Evolutionary conservation across 2,797 vertebrate species (phyloP).

Genomic region (Semaprochilodus insignis): DNA sequence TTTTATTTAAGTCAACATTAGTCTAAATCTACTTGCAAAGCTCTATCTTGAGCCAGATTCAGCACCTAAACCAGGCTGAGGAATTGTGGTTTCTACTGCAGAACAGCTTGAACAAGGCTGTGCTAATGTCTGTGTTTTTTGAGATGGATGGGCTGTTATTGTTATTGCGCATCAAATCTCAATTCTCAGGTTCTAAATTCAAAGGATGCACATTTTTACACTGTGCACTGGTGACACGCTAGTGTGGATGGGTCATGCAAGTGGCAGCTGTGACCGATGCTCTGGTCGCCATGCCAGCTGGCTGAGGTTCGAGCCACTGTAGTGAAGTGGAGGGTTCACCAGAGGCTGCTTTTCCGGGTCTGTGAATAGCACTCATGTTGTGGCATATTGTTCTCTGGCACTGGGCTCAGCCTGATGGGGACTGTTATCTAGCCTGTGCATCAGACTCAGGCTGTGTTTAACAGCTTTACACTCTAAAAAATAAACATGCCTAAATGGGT

Average conservation of each 20-base stretch:
- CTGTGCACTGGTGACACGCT: neutral
- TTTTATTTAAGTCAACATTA: neutral
- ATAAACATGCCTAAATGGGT: neutral
- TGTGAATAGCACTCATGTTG: constrained; percentile 16
- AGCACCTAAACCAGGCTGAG: neutral
- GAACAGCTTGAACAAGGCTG: neutral
- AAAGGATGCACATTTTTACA: neutral
- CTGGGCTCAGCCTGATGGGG: constrained; percentile 1
- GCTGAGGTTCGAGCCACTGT: neutral
- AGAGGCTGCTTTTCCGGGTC: constrained; percentile 45
- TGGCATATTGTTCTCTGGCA: constrained; percentile 11
- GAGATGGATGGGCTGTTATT: neutral
- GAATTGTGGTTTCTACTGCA: neutral
- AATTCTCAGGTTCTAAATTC: neutral
- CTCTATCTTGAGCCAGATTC: too few relatives aligned
- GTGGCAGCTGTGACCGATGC: neutral
- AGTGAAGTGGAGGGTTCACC: neutral
- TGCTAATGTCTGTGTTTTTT: neutral
- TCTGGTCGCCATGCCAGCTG: constrained; percentile 24
- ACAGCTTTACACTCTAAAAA: neutral
- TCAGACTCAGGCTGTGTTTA: neutral
- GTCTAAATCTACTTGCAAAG: neutral
- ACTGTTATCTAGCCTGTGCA: neutral
- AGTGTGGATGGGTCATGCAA: neutral
- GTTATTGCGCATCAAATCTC: too few relatives aligned